Evolutionary conservation across 2,888 invertebrate genomes (phyloP).

Genomic region (Metacarcinus magister): DNA sequence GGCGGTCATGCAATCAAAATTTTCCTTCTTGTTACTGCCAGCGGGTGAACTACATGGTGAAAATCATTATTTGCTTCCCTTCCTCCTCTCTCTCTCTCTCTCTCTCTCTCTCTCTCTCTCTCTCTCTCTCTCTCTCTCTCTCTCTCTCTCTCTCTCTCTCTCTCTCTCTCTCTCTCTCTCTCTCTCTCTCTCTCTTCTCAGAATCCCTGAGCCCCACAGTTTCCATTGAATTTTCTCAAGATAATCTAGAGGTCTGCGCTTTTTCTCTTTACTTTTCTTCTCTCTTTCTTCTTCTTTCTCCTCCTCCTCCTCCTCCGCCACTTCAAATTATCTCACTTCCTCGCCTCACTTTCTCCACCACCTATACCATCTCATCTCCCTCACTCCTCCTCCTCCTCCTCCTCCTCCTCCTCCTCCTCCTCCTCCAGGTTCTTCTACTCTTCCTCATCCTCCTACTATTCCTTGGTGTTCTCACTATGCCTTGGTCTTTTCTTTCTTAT

Average conservation of each 20-base stretch:
- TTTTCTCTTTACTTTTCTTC: background rate
- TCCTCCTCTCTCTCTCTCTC: background rate
- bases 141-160: constrained; percentile 11
- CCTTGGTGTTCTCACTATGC: background rate
- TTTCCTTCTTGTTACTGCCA: too few species aligned
- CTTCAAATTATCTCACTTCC: constrained; percentile 18
- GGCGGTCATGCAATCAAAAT: too few species aligned
- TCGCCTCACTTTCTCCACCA: background rate
- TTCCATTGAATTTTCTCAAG: background rate
- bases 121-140: background rate
- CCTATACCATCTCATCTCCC: background rate
- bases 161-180: background rate
- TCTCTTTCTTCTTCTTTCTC: background rate
- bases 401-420: constrained; percentile 14
- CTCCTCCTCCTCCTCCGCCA: background rate
- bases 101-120: too few species aligned
- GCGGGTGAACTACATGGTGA: too few species aligned
- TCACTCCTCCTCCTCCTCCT: background rate
- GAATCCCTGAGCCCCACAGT: background rate
- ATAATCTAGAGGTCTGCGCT: background rate
- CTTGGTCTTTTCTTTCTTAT: background rate
- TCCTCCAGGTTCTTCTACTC: constrained; percentile 14
- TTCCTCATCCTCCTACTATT: background rate
- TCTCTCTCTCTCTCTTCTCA: too few species aligned
- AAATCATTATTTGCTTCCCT: background rate